These are phyloP conservation scores for Pygocentrus nattereri DNA, from an alignment of 2,797 vertebrate species.

Conservation along the genomic window DNA sequence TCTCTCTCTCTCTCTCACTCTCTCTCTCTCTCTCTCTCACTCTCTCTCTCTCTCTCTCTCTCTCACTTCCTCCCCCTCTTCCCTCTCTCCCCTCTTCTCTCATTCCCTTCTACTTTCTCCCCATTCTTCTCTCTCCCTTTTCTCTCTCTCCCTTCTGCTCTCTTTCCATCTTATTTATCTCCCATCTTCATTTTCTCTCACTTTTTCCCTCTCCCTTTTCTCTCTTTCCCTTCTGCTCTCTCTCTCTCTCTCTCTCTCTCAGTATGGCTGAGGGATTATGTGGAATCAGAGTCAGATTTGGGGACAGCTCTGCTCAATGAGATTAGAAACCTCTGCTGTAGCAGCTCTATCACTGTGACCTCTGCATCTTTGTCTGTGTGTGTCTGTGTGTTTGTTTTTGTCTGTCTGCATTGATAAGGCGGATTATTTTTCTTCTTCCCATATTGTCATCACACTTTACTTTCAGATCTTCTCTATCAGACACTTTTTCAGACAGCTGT, in stretches of 20 bases:
- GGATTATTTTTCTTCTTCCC: too few species aligned
- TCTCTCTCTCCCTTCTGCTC: not conserved
- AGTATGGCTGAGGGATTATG: conserved; percentile 65
- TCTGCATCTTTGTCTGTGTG: conserved; percentile 31
- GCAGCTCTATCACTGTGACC: conserved; percentile 33
- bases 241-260: conserved; percentile 49
- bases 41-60: conserved; percentile 1
- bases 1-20: not conserved
- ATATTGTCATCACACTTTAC: too few species aligned
- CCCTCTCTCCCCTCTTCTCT: conserved; percentile 7
- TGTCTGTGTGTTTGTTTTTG: conserved; percentile 22
- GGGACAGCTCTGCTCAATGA: conserved; percentile 61
- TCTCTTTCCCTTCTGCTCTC: not conserved
- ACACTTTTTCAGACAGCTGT: too few species aligned
- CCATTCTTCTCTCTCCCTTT: not conserved
- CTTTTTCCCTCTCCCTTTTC: conserved; percentile 9
- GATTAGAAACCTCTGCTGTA: conserved; percentile 57
- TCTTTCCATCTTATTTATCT: conserved; percentile 14
- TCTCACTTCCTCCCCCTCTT: too few species aligned
- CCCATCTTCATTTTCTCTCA: too few species aligned
- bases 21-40: not conserved
- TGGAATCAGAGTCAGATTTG: conserved; percentile 58
- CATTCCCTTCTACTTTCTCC: too few species aligned
- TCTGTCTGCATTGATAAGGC: not conserved
- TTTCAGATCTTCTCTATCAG: too few species aligned